These are phyloP conservation scores for Leptopilina boulardi DNA, from an alignment of 1,140 invertebrate genomes.

Conservation along the genomic window DNA sequence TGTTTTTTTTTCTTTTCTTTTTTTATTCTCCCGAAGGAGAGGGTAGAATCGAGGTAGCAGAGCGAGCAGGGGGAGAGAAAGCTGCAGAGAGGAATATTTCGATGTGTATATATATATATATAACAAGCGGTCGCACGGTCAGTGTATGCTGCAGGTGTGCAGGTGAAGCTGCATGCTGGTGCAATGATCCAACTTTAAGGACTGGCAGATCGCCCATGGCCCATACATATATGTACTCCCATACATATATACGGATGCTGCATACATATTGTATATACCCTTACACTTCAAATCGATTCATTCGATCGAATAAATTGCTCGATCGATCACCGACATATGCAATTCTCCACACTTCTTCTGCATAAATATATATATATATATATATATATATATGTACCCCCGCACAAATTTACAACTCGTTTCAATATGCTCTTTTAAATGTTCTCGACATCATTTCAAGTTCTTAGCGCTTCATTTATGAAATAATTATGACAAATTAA, in stretches of 20 bases:
- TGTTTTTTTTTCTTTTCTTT: neutral
- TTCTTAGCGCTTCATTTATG: neutral
- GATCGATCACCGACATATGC: constrained; percentile 25
- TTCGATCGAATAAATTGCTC: constrained; percentile 29
- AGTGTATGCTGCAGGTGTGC: constrained; percentile 18
- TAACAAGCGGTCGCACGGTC: neutral
- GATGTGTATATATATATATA: neutral
- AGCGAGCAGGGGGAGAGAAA: neutral
- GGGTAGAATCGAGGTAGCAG: constrained; percentile 5
- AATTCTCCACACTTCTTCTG: neutral
- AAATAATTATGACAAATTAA: constrained; percentile 27
- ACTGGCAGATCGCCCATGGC: neutral
- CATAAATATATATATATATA: neutral
- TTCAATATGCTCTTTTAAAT: neutral
- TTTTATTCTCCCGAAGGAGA: neutral
- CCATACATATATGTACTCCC: neutral
- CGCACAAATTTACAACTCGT: neutral
- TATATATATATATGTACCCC: neutral
- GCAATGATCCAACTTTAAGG: neutral
- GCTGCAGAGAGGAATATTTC: constrained; percentile 25
- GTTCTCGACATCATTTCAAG: constrained; percentile 6
- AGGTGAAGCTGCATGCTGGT: constrained; percentile 29
- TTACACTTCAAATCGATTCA: constrained; percentile 4
- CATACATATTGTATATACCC: neutral
- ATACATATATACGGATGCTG: neutral